Percentiles rank a stretch among this genome's conserved stretches.
Evolutionary conservation across 2,888 invertebrate species (phyloP).

Genomic region (Eulithis prunata): DNA sequence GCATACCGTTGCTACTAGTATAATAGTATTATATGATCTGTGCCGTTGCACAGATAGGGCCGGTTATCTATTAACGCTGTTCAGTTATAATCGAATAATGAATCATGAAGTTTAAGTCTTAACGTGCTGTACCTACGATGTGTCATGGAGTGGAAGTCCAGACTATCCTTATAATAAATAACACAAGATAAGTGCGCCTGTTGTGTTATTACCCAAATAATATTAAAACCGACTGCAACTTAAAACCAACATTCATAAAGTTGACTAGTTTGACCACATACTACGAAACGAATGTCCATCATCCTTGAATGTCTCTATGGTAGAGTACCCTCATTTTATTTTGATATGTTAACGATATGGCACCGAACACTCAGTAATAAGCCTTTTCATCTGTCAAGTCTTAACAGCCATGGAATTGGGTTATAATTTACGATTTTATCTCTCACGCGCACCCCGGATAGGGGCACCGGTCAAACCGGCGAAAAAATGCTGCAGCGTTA

Average conservation of each 20-base stretch:
- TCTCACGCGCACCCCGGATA: slow-evolving; percentile 73
- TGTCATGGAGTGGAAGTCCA: slow-evolving; percentile 27
- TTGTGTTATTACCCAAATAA: slow-evolving; percentile 40
- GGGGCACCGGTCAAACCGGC: slow-evolving; percentile 78
- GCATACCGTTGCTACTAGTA: slow-evolving; percentile 9
- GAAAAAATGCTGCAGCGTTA: slow-evolving; percentile 71
- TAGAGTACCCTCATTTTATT: slow-evolving; percentile 72
- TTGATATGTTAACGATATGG: slow-evolving; percentile 77
- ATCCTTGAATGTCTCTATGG: slow-evolving; percentile 67
- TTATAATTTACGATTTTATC: slow-evolving; percentile 85
- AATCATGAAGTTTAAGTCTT: slow-evolving; percentile 18
- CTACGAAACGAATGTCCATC: slow-evolving; percentile 64
- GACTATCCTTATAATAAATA: slow-evolving; percentile 29
- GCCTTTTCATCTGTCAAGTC: slow-evolving; percentile 83
- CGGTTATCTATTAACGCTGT: slow-evolving; percentile 26
- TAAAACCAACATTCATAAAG: slow-evolving; percentile 45
- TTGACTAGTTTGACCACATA: slow-evolving; percentile 53
- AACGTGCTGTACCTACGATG: slow-evolving; percentile 22
- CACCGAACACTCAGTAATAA: slow-evolving; percentile 72
- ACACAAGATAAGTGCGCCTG: slow-evolving; percentile 24
- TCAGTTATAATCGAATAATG: slow-evolving; percentile 26
- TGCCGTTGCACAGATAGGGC: slow-evolving; percentile 17
- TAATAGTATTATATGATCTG: no score
- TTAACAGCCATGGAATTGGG: slow-evolving; percentile 82
- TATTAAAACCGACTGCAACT: slow-evolving; percentile 40